Base-by-base conservation (phyloP, 2,797 vertebrate species). In the Gallinago nigripennis region DNA sequence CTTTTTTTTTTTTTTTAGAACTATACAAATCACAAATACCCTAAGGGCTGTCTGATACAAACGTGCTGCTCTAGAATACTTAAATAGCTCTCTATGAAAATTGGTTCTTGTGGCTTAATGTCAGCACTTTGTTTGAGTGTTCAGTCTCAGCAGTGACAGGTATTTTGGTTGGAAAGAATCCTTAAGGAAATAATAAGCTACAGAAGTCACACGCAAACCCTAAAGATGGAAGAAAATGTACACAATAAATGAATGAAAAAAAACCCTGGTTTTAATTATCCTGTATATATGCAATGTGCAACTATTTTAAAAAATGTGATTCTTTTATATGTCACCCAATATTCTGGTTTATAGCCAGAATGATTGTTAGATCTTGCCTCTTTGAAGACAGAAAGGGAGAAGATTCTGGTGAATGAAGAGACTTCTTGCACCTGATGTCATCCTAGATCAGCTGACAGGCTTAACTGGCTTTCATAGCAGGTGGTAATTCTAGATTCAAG, bases 21-120 rank as follows among this genome's bases (percentile, higher is more conserved):
- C 20, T 60, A 39, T 84, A 69, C 46, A 65, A 77, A 92, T 93
- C 90, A 77, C 73, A 96, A 96, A 94, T 80, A 92, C 56, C 12
- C 46, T 94, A 76, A 65, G 71, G 58, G 64, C 71, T 86, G 70
- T 80, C 71, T 84, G 68, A 90, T 70, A 94, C 12, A 60, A 94
- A 97, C 94, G 68, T 60, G 14, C 30, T 96, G 48, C 41, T 82
- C 45, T 61, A 45, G 66, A 96, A 93, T 94, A 81, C 82, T 93
- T 96, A 94, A 96, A 83, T 39, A 95, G 37, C 35, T 96, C n/a
- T 94, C 71, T 83, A 64, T 91, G 85, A 93, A 95, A 97, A 97
- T 78, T 96, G 35, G 28, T 63, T 97, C 58, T 70, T 81, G 56
- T 92, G 94, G 69, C 89, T 96, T 95, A 95, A 96, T 95, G 92